Conservation (phyloP, 1,140 invertebrate species). For the Physella acuta region DNA sequence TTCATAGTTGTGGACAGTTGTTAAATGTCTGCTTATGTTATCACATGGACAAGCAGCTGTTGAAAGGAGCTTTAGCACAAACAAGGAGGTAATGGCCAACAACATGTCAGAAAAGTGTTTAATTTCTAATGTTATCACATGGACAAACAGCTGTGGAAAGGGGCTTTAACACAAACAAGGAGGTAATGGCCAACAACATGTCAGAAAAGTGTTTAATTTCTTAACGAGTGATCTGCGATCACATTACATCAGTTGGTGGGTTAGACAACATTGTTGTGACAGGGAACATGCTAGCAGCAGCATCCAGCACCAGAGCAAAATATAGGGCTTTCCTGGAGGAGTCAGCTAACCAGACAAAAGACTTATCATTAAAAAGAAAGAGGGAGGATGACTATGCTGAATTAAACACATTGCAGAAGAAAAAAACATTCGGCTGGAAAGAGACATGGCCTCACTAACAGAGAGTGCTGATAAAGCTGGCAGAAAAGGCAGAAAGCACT, state of each 20-base stretch:
- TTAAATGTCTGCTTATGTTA: no score
- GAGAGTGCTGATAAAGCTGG: no score
- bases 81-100: no score
- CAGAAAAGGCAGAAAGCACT: no score
- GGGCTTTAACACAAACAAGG: background rate
- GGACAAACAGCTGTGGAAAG: background rate
- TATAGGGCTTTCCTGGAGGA: background rate
- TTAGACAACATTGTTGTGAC: background rate
- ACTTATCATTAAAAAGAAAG: background rate
- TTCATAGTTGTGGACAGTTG: no score
- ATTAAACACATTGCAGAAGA: background rate
- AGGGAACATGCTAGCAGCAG: background rate
- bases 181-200: background rate
- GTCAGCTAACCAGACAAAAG: background rate
- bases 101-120: no score
- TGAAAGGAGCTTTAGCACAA: no score
- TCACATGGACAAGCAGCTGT: no score
- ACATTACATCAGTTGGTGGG: background rate
- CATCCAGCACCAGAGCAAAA: background rate
- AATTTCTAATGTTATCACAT: background rate
- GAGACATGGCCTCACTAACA: no score
- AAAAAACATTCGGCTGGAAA: no score
- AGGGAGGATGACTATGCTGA: background rate
- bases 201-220: background rate
- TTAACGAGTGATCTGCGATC: background rate